Evolutionary conservation across 2,797 vertebrate genomes (phyloP).

Genomic region (Agapornis canus): DNA sequence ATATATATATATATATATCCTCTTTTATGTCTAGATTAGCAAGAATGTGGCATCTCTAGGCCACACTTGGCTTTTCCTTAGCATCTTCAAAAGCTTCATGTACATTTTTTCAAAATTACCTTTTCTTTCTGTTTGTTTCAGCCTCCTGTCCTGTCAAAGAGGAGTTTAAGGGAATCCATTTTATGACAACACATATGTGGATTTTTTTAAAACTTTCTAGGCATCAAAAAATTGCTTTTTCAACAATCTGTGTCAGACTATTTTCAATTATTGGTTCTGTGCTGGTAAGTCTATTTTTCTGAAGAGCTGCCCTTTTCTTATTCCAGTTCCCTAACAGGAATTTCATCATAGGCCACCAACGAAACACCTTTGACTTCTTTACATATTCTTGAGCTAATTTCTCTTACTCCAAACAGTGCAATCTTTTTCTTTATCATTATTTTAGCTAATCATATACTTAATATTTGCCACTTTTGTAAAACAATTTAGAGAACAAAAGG

Average conservation of each 20-base stretch:
- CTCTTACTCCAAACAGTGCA: neutral
- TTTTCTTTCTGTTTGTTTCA: neutral
- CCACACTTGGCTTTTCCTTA: neutral
- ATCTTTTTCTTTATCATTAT: neutral
- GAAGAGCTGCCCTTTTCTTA: neutral
- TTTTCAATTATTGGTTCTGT: neutral
- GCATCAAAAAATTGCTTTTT: neutral
- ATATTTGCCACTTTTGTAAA: neutral
- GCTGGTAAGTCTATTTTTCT: neutral
- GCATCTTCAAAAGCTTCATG: neutral
- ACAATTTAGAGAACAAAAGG: neutral
- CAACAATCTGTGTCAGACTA: neutral
- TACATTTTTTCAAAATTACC: neutral
- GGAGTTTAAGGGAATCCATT: neutral
- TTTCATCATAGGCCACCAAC: neutral
- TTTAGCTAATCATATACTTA: neutral
- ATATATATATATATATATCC: no score
- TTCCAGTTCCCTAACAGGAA: neutral
- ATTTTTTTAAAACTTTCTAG: neutral
- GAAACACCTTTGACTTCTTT: neutral
- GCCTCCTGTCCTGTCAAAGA: neutral
- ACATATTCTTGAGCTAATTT: neutral
- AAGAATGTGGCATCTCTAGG: neutral
- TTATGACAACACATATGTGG: neutral
- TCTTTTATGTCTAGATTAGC: no score